A percentile compares a stretch with the other conserved stretches of the same genome.
Conservation (phyloP, 2,888 invertebrate species). For the Mythimna pallens region DNA sequence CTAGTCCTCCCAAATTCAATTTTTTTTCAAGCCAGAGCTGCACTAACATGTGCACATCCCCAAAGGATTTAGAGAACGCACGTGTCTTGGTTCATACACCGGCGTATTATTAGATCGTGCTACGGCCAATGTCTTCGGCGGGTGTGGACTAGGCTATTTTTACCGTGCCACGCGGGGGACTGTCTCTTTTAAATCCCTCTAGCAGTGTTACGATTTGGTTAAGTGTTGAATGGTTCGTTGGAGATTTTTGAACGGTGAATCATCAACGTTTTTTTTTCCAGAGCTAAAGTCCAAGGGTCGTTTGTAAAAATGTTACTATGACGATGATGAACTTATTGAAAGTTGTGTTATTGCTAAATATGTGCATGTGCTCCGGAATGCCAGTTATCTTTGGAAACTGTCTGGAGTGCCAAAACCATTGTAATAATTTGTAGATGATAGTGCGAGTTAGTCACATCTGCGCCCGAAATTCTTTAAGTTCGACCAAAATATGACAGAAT, state of each 20-base stretch:
- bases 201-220: constrained; percentile 49
- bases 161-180: constrained; percentile 69
- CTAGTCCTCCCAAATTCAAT: not conserved
- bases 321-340: not conserved
- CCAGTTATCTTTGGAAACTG: not conserved
- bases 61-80: constrained; percentile 59
- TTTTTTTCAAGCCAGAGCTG: constrained; percentile 12
- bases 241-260: constrained; percentile 19
- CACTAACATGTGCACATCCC: constrained; percentile 42
- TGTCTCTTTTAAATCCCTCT: constrained; percentile 63
- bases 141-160: constrained; percentile 66
- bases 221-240: constrained; percentile 30
- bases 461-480: not conserved
- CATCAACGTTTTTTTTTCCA: not conserved
- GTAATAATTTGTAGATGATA: not conserved
- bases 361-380: not conserved
- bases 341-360: not conserved
- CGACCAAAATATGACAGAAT: constrained; percentile 22
- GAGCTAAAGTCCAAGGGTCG: not conserved
- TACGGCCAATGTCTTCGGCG: constrained; percentile 73
- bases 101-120: constrained; percentile 66
- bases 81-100: constrained; percentile 69
- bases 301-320: constrained; percentile 5
- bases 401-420: not conserved
- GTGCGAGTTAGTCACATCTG: not conserved